Evolutionary conservation across 1,140 invertebrate species (phyloP), one percentile per base, ranked within the genome.

Genomic region (Psilanteris sp.): DNA sequence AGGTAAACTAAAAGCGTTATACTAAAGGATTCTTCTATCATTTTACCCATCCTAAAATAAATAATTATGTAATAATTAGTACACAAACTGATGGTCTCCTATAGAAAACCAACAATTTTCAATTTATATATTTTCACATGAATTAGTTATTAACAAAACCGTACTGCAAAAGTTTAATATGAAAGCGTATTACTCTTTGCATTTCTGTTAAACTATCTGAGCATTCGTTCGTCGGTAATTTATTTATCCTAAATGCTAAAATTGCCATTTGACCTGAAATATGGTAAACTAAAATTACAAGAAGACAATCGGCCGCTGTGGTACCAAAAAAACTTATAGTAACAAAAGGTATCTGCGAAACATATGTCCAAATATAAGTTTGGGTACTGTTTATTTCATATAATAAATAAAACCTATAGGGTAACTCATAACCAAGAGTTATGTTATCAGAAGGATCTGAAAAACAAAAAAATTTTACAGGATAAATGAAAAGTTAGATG

Each of bases 231-330:
- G 55, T 37, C 1, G 74, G 64, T 5, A 87, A 61, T 4, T 77
- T 62, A 0, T 52, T 54, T 27, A 86, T 83, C 20, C 83, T 78
- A n/a, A 64, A 3, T 11, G 81, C 67, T 1, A 87, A 72, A 1
- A 83, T 73, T 3, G 84, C 78, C 71, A 85, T 77, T 57, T 83
- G 80, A 2, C 85, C 82, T 34, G 82, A 84, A 31, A 82, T 37
- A 18, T 87, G 84, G 68, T 79, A 84, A 0, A 83, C 80, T 8
- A 85, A 66, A 8, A 78, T 83, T 4, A 87, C 64, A 66, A 85
- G 79, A 1, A 85, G 22, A 22, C 81, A 82, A 24, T 85, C 82
- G 0, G 70, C 44, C 4, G 73, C 77, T 5, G 31, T 74, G 7
- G 80, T 79, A 2, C 79, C 79, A 20, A 83, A 78, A 24, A 66